phyloP scores from a whole-genome alignment of 1,140 invertebrate species.

The Varroa destructor region DNA sequence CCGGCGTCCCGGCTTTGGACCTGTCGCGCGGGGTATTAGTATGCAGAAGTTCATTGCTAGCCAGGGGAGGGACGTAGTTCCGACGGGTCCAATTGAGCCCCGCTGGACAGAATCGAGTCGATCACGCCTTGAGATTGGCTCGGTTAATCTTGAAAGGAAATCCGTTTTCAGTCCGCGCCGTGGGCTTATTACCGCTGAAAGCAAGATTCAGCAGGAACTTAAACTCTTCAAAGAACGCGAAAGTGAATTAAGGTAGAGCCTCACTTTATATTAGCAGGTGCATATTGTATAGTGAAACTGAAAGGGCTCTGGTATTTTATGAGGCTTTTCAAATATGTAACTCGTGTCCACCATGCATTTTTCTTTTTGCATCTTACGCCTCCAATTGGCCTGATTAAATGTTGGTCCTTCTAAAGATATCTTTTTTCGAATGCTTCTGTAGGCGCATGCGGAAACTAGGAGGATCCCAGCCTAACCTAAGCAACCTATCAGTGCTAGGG shows the following conservation, averaged over 20 bases:
- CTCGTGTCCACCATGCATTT: no score
- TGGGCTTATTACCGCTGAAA: conserved; percentile 46
- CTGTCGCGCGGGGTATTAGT: conserved; percentile 51
- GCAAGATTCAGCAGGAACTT: conserved; percentile 62
- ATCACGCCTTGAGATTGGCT: background rate
- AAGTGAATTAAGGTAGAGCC: conserved; percentile 52
- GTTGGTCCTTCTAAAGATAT: no score
- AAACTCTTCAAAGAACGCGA: conserved; percentile 58
- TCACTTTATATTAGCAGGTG: background rate
- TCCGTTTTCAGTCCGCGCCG: background rate
- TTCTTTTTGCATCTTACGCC: no score
- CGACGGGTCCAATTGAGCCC: conserved; percentile 9
- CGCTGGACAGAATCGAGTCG: background rate
- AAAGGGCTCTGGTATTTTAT: background rate
- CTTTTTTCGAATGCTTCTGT: background rate
- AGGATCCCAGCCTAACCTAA: conserved; percentile 19
- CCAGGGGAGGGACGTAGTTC: conserved; percentile 46
- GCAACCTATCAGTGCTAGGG: background rate
- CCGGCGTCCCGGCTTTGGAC: conserved; percentile 29
- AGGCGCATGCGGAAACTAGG: conserved; percentile 25
- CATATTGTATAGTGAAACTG: background rate
- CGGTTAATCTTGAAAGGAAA: conserved; percentile 19
- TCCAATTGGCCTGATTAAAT: no score
- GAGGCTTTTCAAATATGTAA: no score
- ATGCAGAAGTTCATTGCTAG: conserved; percentile 63